These are phyloP conservation scores for Acestrorhynchus altus DNA, from an alignment of 2,797 vertebrate species.

Conservation along the genomic window DNA sequence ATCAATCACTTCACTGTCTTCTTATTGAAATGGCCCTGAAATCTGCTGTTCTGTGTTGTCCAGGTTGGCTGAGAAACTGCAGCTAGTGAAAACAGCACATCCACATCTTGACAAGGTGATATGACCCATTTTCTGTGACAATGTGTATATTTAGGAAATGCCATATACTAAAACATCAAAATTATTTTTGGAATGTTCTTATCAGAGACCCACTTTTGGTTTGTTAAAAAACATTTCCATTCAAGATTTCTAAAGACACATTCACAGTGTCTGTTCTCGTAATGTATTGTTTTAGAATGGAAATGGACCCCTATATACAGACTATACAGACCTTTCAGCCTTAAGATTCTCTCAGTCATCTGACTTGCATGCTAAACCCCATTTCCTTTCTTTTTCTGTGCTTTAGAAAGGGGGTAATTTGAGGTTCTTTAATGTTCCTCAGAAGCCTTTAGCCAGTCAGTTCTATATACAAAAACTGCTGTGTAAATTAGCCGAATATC, in stretches of 20 bases:
- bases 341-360: neutral
- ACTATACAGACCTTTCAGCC: neutral
- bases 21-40: conserved; percentile 49
- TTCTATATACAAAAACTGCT: too few species aligned
- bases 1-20: conserved; percentile 29
- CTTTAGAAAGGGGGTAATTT: neutral
- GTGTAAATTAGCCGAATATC: too few species aligned
- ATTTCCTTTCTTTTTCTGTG: neutral
- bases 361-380: neutral
- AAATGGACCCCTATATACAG: neutral
- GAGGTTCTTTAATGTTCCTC: neutral
- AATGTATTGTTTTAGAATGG: neutral
- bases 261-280: too few species aligned
- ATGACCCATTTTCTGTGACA: neutral
- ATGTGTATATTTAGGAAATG: neutral
- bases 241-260: too few species aligned
- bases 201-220: neutral
- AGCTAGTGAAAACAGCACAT: conserved; percentile 52
- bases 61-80: conserved; percentile 59
- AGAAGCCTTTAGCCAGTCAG: neutral
- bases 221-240: too few species aligned
- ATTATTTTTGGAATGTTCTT: neutral
- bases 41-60: conserved; percentile 32
- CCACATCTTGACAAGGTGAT: conserved; percentile 61
- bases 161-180: too few species aligned